These are phyloP conservation scores for Epizoanthus ramosus DNA, from an alignment of 92 coral and sea anemone genomes.

Conservation along the genomic window DNA sequence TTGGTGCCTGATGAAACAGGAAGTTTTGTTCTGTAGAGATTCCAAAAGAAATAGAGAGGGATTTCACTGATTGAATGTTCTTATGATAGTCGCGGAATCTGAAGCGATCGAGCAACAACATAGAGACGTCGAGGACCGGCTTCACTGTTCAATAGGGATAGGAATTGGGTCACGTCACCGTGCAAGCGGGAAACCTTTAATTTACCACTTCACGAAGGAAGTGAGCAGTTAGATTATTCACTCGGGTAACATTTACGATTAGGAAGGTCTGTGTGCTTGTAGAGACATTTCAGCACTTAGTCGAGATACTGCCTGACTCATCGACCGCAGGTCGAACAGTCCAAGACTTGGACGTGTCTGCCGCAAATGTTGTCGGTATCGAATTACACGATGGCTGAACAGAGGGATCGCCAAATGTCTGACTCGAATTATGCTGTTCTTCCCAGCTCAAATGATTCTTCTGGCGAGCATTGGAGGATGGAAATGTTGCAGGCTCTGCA, in stretches of 20 bases:
- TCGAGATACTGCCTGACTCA: not conserved
- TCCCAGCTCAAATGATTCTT: conserved; percentile 25
- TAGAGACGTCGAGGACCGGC: not conserved
- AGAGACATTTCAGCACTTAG: conserved; percentile 6
- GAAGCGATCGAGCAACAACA: conserved; percentile 10
- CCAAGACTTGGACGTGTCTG: not conserved
- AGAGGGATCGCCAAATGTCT: conserved; percentile 37
- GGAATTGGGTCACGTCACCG: not conserved
- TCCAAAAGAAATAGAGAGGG: conserved; percentile 8
- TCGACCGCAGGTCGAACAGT: too few species aligned
- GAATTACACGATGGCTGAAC: conserved; percentile 35
- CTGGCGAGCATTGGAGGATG: conserved; percentile 77
- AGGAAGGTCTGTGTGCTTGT: not conserved
- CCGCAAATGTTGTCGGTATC: conserved; percentile 35
- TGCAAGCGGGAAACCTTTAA: not conserved
- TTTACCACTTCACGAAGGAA: not conserved
- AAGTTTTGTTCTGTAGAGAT: conserved; percentile 36
- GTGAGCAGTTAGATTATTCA: conserved; percentile 23
- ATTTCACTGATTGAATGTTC: conserved; percentile 27
- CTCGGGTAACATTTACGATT: not conserved
- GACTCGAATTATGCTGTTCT: conserved; percentile 19
- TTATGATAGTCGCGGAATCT: conserved; percentile 11
- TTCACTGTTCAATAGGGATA: conserved; percentile 8
- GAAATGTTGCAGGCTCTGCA: conserved; percentile 85
- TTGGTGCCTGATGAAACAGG: conserved; percentile 39